Evolutionary conservation across 64 coral and sea anemone genomes (phyloP).

Genomic region (Acropora yongei): DNA sequence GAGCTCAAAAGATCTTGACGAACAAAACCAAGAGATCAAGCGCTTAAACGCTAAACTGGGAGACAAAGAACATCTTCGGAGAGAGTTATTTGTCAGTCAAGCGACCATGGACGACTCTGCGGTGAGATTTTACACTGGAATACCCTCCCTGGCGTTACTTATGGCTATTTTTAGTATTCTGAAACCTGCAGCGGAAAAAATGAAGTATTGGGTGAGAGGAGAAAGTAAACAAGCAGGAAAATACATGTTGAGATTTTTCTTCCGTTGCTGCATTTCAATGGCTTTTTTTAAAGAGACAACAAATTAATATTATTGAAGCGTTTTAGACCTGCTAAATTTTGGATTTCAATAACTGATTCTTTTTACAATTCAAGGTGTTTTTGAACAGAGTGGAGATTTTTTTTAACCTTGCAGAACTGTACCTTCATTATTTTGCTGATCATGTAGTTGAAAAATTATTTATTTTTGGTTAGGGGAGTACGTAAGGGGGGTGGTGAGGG

Average conservation of each 20-base stretch:
- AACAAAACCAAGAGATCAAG: not conserved
- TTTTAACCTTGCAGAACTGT: too few species aligned
- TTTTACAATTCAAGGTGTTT: too few species aligned
- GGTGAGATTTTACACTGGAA: not conserved
- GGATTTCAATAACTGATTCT: not conserved
- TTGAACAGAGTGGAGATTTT: too few species aligned
- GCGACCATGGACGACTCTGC: not conserved
- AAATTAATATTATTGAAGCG: too few species aligned
- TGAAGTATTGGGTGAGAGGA: not conserved
- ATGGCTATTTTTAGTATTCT: constrained; percentile 2
- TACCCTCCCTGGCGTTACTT: not conserved
- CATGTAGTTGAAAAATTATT: too few species aligned
- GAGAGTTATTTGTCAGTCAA: not conserved
- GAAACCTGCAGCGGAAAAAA: constrained; percentile 2
- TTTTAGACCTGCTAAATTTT: not conserved
- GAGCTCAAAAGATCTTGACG: not conserved
- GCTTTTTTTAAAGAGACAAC: too few species aligned
- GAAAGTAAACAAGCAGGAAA: not conserved
- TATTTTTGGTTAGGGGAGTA: too few species aligned
- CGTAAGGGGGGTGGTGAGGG: too few species aligned
- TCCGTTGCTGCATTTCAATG: not conserved
- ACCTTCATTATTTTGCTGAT: too few species aligned
- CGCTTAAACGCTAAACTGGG: not conserved
- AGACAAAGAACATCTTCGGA: not conserved
- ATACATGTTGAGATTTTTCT: not conserved